These are phyloP conservation scores for Entosphenus tridentatus DNA, from an alignment of 2,113 vertebrate genomes.

Conservation along the genomic window DNA sequence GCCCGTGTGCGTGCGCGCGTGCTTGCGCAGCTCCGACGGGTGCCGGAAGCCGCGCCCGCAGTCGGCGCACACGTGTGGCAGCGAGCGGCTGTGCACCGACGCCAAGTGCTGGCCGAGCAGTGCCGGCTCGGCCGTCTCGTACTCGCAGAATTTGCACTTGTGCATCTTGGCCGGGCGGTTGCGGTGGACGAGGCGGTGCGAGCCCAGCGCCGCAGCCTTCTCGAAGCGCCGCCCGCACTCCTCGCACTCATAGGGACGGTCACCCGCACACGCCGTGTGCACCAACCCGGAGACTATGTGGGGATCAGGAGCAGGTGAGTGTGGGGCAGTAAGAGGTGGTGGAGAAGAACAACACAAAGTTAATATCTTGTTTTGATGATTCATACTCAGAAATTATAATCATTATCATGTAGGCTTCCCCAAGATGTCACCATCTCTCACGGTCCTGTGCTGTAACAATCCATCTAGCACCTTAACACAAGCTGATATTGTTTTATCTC, in stretches of 20 bases:
- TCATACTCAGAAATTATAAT: too few species aligned
- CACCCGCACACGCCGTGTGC: conserved; percentile 8
- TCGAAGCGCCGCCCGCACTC: conserved; percentile 78
- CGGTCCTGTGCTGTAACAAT: too few species aligned
- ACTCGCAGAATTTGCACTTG: conserved; percentile 95
- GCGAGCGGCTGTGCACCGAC: conserved; percentile 92
- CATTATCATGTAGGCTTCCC: too few species aligned
- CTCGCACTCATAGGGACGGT: conserved; percentile 52
- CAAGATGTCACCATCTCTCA: too few species aligned
- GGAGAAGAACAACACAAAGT: too few species aligned
- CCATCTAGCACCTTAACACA: too few species aligned
- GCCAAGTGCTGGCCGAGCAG: conserved; percentile 74
- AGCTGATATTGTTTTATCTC: too few species aligned
- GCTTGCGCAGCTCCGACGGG: conserved; percentile 90
- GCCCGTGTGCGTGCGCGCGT: conserved; percentile 88
- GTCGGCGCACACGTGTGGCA: conserved; percentile 92
- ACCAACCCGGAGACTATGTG: too few species aligned
- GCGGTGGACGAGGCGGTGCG: conserved; percentile 80
- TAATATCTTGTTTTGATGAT: too few species aligned
- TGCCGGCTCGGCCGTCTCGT: conserved; percentile 81
- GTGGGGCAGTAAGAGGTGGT: too few species aligned
- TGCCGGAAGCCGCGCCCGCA: conserved; percentile 87
- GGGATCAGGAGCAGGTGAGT: too few species aligned
- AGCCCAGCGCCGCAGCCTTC: conserved; percentile 64
- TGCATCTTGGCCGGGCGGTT: conserved; percentile 66